These are phyloP conservation scores for Myiotriccus ornatus DNA, from an alignment of 2,797 vertebrate genomes.

Conservation along the genomic window DNA sequence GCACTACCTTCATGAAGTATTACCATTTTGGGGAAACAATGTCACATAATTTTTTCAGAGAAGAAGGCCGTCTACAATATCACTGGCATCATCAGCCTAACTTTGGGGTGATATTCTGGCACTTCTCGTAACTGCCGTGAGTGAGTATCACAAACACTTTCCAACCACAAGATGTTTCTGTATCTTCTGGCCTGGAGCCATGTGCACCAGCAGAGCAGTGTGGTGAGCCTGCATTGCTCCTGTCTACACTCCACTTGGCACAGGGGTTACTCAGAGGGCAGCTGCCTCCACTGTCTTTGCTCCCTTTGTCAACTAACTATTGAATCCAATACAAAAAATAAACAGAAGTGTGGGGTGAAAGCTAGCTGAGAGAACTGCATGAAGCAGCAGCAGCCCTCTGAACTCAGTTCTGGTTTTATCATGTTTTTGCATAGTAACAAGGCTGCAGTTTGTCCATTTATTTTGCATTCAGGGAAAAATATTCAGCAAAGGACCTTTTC, in stretches of 20 bases:
- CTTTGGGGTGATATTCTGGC: neutral
- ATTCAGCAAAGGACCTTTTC: neutral
- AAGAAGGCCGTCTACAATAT: neutral
- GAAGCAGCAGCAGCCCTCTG: neutral
- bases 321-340: neutral
- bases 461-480: neutral
- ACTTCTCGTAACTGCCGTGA: neutral
- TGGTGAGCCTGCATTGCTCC: neutral
- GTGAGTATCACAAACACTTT: neutral
- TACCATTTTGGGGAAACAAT: neutral
- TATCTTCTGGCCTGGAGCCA: neutral
- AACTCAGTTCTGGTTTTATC: neutral
- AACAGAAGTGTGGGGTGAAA: neutral
- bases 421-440: neutral
- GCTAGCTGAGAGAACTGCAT: neutral
- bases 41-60: neutral
- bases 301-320: neutral
- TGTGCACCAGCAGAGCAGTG: neutral
- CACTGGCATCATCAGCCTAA: neutral
- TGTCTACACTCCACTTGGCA: neutral
- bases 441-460: neutral
- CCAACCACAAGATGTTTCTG: neutral
- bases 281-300: neutral
- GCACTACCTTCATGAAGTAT: neutral
- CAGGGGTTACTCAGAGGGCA: neutral